phyloP scores from a whole-genome alignment of 2,797 vertebrate species.

The Meda fulgida region DNA sequence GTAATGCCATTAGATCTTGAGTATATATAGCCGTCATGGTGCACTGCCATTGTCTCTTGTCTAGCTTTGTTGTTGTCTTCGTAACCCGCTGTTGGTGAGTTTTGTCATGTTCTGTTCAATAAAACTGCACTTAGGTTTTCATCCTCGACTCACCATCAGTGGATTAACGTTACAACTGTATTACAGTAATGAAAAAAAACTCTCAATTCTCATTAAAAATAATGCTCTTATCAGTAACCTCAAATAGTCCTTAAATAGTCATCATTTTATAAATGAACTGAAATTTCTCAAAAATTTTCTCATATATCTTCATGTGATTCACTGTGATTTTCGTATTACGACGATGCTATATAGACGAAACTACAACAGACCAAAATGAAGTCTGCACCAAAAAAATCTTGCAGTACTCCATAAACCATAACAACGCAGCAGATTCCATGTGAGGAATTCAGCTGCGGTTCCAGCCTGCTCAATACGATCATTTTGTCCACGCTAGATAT shows the following conservation, averaged over 20 bases:
- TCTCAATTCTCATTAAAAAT: not conserved
- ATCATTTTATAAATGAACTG: not conserved
- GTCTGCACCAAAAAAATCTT: not conserved
- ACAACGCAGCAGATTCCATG: slow-evolving; percentile 3
- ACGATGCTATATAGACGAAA: not conserved
- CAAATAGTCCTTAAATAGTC: not conserved
- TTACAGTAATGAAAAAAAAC: not conserved
- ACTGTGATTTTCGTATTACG: not conserved
- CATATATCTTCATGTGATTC: not conserved
- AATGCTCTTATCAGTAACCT: not conserved
- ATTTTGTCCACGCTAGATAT: slow-evolving; percentile 5
- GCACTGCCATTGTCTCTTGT: not conserved
- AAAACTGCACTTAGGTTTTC: not conserved
- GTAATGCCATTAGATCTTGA: not conserved
- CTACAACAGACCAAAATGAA: not conserved
- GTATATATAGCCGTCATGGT: not conserved
- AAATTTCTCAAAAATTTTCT: not conserved
- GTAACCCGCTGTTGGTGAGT: not conserved
- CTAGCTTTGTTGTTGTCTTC: not conserved
- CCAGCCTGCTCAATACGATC: not conserved
- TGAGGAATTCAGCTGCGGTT: not conserved
- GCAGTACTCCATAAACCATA: not conserved
- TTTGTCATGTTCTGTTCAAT: not conserved
- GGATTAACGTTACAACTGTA: not conserved
- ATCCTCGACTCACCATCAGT: not conserved